Percentiles rank a stretch among this genome's conserved stretches.
These are phyloP conservation scores for Hydrozoanthus tunicans DNA, from an alignment of 64 coral and sea anemone genomes.

Conservation along the genomic window DNA sequence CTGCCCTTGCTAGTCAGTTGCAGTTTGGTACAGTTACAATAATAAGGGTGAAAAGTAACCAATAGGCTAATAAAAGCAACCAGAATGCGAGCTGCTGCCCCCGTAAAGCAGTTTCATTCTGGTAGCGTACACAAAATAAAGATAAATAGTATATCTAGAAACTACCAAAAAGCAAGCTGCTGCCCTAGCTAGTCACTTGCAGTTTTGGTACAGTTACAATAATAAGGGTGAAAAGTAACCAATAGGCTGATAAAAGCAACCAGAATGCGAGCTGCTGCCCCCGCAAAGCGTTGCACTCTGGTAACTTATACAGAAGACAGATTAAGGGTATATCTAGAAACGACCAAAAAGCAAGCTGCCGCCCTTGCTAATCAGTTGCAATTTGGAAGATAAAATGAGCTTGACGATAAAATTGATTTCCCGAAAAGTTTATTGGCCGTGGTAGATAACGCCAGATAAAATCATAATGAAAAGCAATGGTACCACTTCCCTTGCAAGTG, in stretches of 20 bases:
- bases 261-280: neutral
- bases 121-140: neutral
- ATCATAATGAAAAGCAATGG: neutral
- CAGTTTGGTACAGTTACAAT: neutral
- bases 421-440: too few species aligned
- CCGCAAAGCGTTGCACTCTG: neutral
- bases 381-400: too few species aligned
- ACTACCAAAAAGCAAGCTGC: neutral
- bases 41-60: neutral
- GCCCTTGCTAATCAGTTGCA: too few species aligned
- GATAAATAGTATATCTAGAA: neutral
- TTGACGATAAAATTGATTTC: too few species aligned
- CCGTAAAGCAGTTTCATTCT: neutral
- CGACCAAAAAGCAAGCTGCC: too few species aligned
- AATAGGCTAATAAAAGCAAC: neutral
- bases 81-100: slow-evolving; percentile 9
- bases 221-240: neutral
- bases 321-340: neutral
- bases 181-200: neutral
- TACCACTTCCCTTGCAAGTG: slow-evolving; percentile 32
- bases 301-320: neutral
- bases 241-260: neutral
- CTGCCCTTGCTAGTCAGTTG: neutral
- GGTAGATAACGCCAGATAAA: neutral
- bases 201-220: neutral